Conservation (phyloP, 2,888 invertebrate genomes). For the Beris chalybata region DNA sequence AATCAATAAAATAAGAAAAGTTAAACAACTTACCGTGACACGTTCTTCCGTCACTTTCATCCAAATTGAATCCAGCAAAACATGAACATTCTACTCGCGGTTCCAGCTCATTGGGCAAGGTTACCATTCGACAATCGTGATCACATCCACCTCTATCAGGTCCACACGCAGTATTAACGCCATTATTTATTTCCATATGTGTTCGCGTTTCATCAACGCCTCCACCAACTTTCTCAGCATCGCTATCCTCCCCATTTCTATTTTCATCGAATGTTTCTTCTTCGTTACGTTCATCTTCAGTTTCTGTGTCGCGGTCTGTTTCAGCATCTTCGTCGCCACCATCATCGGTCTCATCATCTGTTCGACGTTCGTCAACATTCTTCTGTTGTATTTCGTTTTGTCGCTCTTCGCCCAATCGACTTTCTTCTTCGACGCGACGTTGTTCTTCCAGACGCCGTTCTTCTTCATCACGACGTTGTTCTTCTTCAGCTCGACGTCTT, state of each 20-base stretch:
- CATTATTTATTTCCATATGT: slow-evolving; percentile 12
- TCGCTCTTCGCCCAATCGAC: not conserved
- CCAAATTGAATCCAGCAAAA: slow-evolving; percentile 55
- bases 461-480: slow-evolving; percentile 2
- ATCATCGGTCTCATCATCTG: slow-evolving; percentile 11
- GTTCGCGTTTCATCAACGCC: slow-evolving; percentile 44
- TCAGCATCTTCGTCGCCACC: not conserved
- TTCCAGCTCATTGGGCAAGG: slow-evolving; percentile 52
- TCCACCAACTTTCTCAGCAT: slow-evolving; percentile 22
- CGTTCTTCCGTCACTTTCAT: slow-evolving; percentile 53
- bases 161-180: slow-evolving; percentile 48
- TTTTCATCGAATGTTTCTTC: slow-evolving; percentile 43
- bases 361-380: not conserved
- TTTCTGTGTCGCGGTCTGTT: not conserved
- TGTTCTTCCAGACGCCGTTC: slow-evolving; percentile 6
- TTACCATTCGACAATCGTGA: slow-evolving; percentile 56
- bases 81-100: slow-evolving; percentile 53
- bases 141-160: slow-evolving; percentile 58
- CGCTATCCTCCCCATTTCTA: slow-evolving; percentile 17
- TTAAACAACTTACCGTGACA: slow-evolving; percentile 49
- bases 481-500: slow-evolving; percentile 5
- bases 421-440: not conserved
- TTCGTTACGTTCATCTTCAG: slow-evolving; percentile 31
- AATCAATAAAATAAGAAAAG: not conserved
- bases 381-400: not conserved